These are phyloP conservation scores for Mobula hypostoma DNA, from an alignment of 2,113 vertebrate species.

Conservation along the genomic window DNA sequence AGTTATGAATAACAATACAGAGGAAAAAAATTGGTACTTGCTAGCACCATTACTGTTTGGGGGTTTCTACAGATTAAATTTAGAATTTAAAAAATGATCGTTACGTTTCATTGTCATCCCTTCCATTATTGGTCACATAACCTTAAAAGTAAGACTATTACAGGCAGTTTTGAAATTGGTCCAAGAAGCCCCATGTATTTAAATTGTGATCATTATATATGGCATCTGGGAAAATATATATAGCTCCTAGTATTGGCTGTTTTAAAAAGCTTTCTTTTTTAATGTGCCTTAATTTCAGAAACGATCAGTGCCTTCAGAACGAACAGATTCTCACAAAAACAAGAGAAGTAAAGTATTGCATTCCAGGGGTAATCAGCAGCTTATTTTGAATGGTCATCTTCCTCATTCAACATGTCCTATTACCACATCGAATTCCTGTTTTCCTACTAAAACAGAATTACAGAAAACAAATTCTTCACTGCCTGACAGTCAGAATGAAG, in stretches of 20 bases:
- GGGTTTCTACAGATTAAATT: background rate
- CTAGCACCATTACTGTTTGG: background rate
- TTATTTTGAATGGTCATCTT: conserved; percentile 49
- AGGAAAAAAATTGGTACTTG: background rate
- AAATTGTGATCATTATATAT: background rate
- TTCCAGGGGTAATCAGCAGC: conserved; percentile 49
- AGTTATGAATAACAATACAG: background rate
- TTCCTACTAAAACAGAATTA: conserved; percentile 50
- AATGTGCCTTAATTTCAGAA: conserved; percentile 50
- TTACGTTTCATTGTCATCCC: background rate
- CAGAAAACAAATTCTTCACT: conserved; percentile 47
- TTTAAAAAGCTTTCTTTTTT: conserved; percentile 28
- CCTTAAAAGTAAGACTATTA: background rate
- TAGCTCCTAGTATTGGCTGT: background rate
- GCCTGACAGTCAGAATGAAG: conserved; percentile 50
- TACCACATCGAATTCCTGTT: conserved; percentile 45
- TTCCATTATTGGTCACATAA: background rate
- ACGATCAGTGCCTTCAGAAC: conserved; percentile 57
- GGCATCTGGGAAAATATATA: background rate
- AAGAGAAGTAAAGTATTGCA: conserved; percentile 61
- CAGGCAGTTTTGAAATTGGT: background rate
- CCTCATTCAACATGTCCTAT: conserved; percentile 41
- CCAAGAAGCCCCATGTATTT: background rate
- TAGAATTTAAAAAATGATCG: background rate
- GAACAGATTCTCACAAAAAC: conserved; percentile 52